Percentiles rank a stretch among this genome's conserved stretches.
Evolutionary conservation across 2,888 invertebrate species (phyloP).

Genomic region (Pardosa pseudoannulata): DNA sequence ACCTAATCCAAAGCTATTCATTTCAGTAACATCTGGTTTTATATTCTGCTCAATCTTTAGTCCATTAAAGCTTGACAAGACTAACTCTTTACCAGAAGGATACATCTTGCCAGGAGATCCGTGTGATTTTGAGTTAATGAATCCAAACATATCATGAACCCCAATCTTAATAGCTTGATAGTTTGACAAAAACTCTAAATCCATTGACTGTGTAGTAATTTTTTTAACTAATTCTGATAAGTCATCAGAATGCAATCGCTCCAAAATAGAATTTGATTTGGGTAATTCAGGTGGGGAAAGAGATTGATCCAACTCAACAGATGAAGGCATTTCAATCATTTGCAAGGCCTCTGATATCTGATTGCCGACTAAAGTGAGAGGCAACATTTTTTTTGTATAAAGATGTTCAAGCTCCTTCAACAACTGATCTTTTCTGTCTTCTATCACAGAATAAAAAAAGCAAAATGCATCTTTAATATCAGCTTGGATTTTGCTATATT

Average conservation of each 20-base stretch:
- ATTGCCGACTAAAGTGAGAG: constrained; percentile 89
- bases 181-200: constrained; percentile 97
- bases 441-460: constrained; percentile 95
- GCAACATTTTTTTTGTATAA: constrained; percentile 92
- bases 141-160: constrained; percentile 96
- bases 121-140: constrained; percentile 85
- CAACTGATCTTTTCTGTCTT: constrained; percentile 95
- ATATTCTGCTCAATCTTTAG: constrained; percentile 87
- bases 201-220: constrained; percentile 90
- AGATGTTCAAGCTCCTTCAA: constrained; percentile 96
- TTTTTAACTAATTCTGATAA: constrained; percentile 93
- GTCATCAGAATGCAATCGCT: constrained; percentile 94
- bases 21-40: constrained; percentile 83
- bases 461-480: constrained; percentile 95
- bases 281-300: constrained; percentile 93
- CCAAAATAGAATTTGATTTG: constrained; percentile 94
- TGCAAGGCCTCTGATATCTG: constrained; percentile 95
- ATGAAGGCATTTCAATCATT: constrained; percentile 91
- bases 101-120: constrained; percentile 81
- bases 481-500: constrained; percentile 79
- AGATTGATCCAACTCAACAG: constrained; percentile 94
- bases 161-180: constrained; percentile 96
- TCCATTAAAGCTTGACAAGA: constrained; percentile 85
- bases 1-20: constrained; percentile 79
- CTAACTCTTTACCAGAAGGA: constrained; percentile 81